Percentiles rank a stretch among this genome's conserved stretches.
Conservation (phyloP, 2,113 vertebrate genomes). For the Thinocorus orbignyianus region DNA sequence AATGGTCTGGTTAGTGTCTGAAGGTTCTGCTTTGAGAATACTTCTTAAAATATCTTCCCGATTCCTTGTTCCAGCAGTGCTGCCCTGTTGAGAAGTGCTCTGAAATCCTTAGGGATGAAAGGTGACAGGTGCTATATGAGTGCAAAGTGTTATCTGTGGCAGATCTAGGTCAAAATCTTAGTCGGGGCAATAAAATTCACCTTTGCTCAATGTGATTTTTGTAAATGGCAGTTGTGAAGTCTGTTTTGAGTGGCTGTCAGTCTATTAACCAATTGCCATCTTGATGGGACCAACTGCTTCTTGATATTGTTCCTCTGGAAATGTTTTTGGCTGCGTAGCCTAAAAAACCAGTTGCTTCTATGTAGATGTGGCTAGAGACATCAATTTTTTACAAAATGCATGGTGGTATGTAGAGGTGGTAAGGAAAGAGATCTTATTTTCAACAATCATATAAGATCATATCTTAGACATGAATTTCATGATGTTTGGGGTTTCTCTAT, state of each 20-base stretch:
- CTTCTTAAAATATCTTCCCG: background rate
- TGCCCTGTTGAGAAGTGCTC: background rate
- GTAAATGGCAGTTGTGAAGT: background rate
- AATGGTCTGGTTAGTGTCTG: background rate
- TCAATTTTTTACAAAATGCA: background rate
- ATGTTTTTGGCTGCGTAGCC: background rate
- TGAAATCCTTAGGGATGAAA: background rate
- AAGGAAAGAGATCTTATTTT: background rate
- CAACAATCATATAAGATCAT: too few species aligned
- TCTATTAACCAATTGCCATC: background rate
- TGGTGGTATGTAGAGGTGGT: background rate
- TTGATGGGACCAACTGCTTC: background rate
- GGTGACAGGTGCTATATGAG: background rate
- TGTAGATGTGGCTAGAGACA: background rate
- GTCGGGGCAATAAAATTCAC: background rate
- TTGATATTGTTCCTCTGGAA: background rate
- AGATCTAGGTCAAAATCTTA: constrained; percentile 45
- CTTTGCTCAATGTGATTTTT: background rate
- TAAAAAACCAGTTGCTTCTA: background rate
- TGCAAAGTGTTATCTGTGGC: background rate
- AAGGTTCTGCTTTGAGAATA: background rate
- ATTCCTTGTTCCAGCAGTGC: background rate
- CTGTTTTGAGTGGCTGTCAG: background rate
- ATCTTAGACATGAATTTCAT: background rate
- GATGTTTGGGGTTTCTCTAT: background rate